These are phyloP conservation scores for Cromileptes altivelis DNA, from an alignment of 2,113 vertebrate species.

Conservation along the genomic window DNA sequence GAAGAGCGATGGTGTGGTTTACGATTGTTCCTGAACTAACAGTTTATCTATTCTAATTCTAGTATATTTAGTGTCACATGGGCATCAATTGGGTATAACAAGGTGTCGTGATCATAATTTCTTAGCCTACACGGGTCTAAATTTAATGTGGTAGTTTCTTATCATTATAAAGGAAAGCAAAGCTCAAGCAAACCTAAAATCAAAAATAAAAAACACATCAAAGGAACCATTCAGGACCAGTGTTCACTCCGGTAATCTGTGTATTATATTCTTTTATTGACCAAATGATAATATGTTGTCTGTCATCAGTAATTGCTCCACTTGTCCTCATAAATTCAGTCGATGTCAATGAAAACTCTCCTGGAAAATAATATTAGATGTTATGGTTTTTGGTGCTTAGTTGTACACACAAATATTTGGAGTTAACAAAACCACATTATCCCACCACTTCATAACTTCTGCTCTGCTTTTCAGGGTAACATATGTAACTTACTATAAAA, in stretches of 20 bases:
- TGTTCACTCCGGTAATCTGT: not conserved
- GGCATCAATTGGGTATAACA: constrained; percentile 70
- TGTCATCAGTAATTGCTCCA: not conserved
- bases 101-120: constrained; percentile 44
- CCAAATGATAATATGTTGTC: constrained; percentile 18
- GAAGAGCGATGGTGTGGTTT: constrained; percentile 71
- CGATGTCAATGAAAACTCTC: not conserved
- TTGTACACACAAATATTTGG: not conserved
- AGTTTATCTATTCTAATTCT: constrained; percentile 63
- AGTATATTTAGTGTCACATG: constrained; percentile 65
- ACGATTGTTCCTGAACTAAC: constrained; percentile 61
- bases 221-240: not conserved
- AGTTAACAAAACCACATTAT: constrained; percentile 21
- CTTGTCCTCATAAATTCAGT: not conserved
- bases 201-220: constrained; percentile 13
- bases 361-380: constrained; percentile 10
- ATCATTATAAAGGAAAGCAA: constrained; percentile 13
- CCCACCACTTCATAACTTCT: not conserved
- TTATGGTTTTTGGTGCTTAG: not conserved
- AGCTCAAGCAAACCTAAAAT: constrained; percentile 15
- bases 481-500: constrained; percentile 28
- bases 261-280: constrained; percentile 34
- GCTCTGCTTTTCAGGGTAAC: constrained; percentile 11
- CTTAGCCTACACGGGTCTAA: not conserved
- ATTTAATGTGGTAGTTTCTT: constrained; percentile 23